Conservation (phyloP, 2,113 vertebrate genomes). For the Pionites leucogaster region DNA sequence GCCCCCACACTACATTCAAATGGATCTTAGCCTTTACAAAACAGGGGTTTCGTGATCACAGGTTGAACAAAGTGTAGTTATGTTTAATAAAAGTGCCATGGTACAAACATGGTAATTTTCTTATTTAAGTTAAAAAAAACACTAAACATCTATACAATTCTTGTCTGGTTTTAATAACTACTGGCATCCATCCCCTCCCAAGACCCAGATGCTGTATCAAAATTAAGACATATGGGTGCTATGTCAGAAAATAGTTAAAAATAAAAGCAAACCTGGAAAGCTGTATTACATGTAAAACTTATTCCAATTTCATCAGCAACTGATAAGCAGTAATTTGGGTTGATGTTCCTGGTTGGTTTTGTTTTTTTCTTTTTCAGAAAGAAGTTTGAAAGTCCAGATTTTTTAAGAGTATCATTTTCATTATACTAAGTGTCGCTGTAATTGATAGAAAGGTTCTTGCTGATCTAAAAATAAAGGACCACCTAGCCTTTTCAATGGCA, state of each 20-base stretch:
- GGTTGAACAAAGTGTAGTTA: constrained; percentile 34
- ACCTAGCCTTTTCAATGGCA: not conserved
- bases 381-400: not conserved
- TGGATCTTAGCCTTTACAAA: constrained; percentile 42
- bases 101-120: constrained; percentile 28
- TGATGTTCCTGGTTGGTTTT: not conserved
- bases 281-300: not conserved
- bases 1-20: constrained; percentile 48
- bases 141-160: not conserved
- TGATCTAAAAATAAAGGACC: not conserved
- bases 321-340: not conserved
- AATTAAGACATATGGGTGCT: not conserved
- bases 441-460: not conserved
- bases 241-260: constrained; percentile 2
- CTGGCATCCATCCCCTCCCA: not conserved
- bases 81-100: constrained; percentile 28
- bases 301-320: not conserved
- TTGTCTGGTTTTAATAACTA: constrained; percentile 12
- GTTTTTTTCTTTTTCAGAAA: not conserved
- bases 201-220: not conserved
- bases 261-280: not conserved
- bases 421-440: not conserved
- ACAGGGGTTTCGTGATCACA: constrained; percentile 35
- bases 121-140: constrained; percentile 22
- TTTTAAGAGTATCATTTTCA: not conserved